A percentile compares a stretch with the other conserved stretches of the same genome.
Evolutionary conservation across 2,888 invertebrate species (phyloP).

Genomic region (Oeneis ivallda): DNA sequence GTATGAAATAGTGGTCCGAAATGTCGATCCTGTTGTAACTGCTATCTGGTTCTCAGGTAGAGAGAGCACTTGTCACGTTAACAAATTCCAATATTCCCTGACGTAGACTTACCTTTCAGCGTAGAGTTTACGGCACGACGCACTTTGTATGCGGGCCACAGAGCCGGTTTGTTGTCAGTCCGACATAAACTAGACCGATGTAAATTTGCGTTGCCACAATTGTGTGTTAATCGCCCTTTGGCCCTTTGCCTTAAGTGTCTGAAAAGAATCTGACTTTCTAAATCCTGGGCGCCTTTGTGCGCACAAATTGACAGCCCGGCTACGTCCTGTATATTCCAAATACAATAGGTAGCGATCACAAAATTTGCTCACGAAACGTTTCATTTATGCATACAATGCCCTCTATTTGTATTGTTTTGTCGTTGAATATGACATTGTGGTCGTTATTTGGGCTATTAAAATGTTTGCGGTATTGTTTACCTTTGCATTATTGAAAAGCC

Average conservation of each 20-base stretch:
- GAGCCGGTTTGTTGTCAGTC: conserved; percentile 39
- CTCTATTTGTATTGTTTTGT: conserved; percentile 40
- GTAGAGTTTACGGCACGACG: conserved; percentile 36
- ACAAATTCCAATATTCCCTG: conserved; percentile 38
- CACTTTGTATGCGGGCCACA: conserved; percentile 41
- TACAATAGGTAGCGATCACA: conserved; percentile 32
- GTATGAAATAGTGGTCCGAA: background rate
- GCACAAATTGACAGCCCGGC: conserved; percentile 37
- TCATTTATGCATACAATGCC: conserved; percentile 40
- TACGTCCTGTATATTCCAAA: conserved; percentile 18
- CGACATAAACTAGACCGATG: conserved; percentile 41
- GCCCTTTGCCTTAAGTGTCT: conserved; percentile 33
- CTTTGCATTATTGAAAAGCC: conserved; percentile 39
- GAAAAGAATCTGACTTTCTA: conserved; percentile 38
- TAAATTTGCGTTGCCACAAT: conserved; percentile 41
- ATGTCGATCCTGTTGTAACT: conserved; percentile 3
- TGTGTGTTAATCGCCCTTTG: conserved; percentile 45
- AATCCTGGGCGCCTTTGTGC: conserved; percentile 21
- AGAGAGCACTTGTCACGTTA: conserved; percentile 31
- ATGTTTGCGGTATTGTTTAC: conserved; percentile 38
- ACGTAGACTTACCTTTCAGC: conserved; percentile 36
- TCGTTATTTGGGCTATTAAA: conserved; percentile 41
- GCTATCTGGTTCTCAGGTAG: background rate
- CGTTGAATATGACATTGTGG: conserved; percentile 39
- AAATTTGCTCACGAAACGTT: conserved; percentile 39